Evolutionary conservation across 2,888 invertebrate species (phyloP), one percentile per base, ranked within the genome.

Genomic region (Lithophane ornitopus): DNA sequence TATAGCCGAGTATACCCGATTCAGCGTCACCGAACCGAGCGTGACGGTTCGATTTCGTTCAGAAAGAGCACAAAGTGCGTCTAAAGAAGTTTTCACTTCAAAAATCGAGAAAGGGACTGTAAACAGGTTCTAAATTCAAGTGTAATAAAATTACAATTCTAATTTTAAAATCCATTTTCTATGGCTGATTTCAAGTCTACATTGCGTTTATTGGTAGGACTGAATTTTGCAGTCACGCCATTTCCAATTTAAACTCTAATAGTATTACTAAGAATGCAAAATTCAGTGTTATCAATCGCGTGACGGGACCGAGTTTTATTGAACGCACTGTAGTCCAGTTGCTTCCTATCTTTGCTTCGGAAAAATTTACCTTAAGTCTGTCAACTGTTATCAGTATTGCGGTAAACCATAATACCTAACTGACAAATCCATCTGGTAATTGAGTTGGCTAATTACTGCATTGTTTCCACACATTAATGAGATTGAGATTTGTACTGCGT

Each of bases 391-490:
- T 70, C n/a, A 76, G n/a, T 39, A 49, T 34, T 59, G 34, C 54
- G 52, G n/a, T 46, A 34, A 65, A 65, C 65, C 54, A 62, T 28
- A 41, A 62, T 28, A 41, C n/a, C n/a, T 34, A 41, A 68, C 41
- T 22, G 41, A 19, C 26, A 44, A 49, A 39, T 52, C 28, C 34
- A 58, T 56, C 54, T 46, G 19, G 2, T 77, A 77, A 80, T 67
- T 22, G 34, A 34, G 46, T 70, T 71, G 58, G 44, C 52, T 71
- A 80, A 80, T 70, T 70, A 70, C 22, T 4, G 22, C 28, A 58
- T 80, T 80, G 80, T 76, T 80, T 67, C 59, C 70, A 76, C 80
- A 80, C 56, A 52, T 67, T 80, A 80, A 80, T 80, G 67, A 76
- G 71, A 49, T 71, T 76, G 58, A 67, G 80, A 80, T 46, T 71